Evolutionary conservation across 2,888 invertebrate genomes (phyloP).

Genomic region (Campoplex capitator): DNA sequence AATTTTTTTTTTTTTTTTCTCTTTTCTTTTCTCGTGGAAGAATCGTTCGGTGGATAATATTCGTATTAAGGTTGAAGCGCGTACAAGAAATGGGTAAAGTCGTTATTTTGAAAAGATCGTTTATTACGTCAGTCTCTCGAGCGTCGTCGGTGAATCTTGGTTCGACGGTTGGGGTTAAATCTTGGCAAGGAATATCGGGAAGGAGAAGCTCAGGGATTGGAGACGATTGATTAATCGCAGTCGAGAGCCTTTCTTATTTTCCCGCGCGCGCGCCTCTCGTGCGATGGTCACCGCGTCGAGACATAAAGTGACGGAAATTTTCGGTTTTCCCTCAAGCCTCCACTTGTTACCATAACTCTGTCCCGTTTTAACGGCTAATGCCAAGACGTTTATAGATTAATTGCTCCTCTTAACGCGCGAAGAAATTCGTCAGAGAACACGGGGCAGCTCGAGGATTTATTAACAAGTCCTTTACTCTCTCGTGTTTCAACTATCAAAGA

Average conservation of each 20-base stretch:
- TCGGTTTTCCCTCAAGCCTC: not conserved
- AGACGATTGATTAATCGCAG: slow-evolving; percentile 64
- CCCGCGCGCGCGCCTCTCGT: not conserved
- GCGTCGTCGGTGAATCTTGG: slow-evolving; percentile 24
- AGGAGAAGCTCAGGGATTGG: slow-evolving; percentile 21
- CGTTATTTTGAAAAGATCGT: slow-evolving; percentile 27
- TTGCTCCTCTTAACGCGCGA: slow-evolving; percentile 40
- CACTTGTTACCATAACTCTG: slow-evolving; percentile 51
- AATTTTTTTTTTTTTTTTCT: not conserved
- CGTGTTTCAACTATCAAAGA: not conserved
- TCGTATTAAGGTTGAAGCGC: slow-evolving; percentile 18
- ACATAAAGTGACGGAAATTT: slow-evolving; percentile 18
- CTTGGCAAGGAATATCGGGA: slow-evolving; percentile 59
- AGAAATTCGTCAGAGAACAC: slow-evolving; percentile 50
- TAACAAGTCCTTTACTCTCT: slow-evolving; percentile 14
- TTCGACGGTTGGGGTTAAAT: slow-evolving; percentile 47
- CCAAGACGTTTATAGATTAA: slow-evolving; percentile 66
- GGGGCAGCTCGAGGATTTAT: slow-evolving; percentile 15
- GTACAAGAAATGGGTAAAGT: not conserved
- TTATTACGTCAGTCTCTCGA: slow-evolving; percentile 7
- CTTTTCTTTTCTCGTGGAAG: not conserved
- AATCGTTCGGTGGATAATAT: not conserved
- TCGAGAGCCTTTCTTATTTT: not conserved
- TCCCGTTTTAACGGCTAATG: slow-evolving; percentile 57
- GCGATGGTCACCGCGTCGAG: slow-evolving; percentile 2